These are phyloP conservation scores for Dicyrtomina minuta DNA, from an alignment of 2,888 invertebrate species.

Conservation along the genomic window DNA sequence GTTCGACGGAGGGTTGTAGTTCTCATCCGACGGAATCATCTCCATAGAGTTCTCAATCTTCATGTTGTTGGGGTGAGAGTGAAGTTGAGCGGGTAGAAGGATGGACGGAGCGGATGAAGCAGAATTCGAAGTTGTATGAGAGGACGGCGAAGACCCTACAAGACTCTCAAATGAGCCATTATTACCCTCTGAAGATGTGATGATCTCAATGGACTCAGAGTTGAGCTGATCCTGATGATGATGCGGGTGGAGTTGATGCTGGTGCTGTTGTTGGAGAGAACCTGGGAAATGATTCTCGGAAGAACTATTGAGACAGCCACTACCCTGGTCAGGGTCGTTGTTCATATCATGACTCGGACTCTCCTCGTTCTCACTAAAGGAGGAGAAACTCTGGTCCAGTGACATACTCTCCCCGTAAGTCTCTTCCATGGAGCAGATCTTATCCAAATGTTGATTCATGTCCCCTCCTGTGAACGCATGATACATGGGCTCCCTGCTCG, in stretches of 20 bases:
- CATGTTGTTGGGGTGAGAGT: too few relatives aligned
- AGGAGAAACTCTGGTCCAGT: slow-evolving; percentile 30
- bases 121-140: too few relatives aligned
- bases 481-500: neutral
- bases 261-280: too few relatives aligned
- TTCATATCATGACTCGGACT: neutral
- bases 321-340: too few relatives aligned
- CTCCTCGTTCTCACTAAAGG: slow-evolving; percentile 25
- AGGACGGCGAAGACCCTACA: neutral
- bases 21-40: slow-evolving; percentile 21
- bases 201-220: neutral
- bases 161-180: slow-evolving; percentile 9
- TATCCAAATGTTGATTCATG: slow-evolving; percentile 31
- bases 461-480: slow-evolving; percentile 11
- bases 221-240: neutral
- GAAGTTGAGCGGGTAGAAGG: slow-evolving; percentile 10
- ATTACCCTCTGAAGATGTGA: neutral
- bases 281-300: slow-evolving; percentile 1
- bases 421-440: slow-evolving; percentile 28
- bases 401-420: slow-evolving; percentile 13
- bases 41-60: too few relatives aligned
- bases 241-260: neutral
- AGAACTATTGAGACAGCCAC: slow-evolving; percentile 3
- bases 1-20: slow-evolving; percentile 10
- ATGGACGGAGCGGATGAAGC: too few relatives aligned